These are phyloP conservation scores for Plusia festucae DNA, from an alignment of 2,888 invertebrate genomes.

Conservation along the genomic window DNA sequence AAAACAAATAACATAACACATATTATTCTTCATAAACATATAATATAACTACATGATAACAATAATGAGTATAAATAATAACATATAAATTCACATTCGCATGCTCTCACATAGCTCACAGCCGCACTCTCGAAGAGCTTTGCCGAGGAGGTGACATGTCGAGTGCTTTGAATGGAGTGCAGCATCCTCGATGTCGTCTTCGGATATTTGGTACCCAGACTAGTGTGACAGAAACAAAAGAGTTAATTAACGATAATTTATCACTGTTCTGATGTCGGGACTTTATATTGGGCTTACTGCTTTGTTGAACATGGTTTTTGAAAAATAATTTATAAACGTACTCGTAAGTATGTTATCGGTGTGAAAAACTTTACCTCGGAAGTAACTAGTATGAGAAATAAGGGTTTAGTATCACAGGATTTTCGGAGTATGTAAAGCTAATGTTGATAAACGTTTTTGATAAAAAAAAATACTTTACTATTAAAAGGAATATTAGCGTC, in stretches of 20 bases:
- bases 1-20: neutral
- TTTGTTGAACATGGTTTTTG: too few relatives aligned
- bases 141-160: constrained; percentile 67
- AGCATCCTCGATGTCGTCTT: constrained; percentile 49
- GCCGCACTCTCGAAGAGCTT: constrained; percentile 69
- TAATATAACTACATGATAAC: constrained; percentile 3
- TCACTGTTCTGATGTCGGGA: neutral
- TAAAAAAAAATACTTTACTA: too few relatives aligned
- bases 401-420: too few relatives aligned
- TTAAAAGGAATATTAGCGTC: too few relatives aligned
- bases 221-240: constrained; percentile 56
- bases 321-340: too few relatives aligned
- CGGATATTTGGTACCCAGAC: constrained; percentile 68
- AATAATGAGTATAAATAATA: too few relatives aligned
- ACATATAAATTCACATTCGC: constrained; percentile 44
- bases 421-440: too few relatives aligned
- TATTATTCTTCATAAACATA: neutral
- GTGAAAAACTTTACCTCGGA: too few relatives aligned
- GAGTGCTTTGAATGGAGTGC: constrained; percentile 62
- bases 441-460: too few relatives aligned
- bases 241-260: neutral
- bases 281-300: too few relatives aligned
- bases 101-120: constrained; percentile 70
- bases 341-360: too few relatives aligned
- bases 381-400: too few relatives aligned